Base-by-base conservation (phyloP, 2,113 vertebrate species). In the Leucopsar rothschildi region DNA sequence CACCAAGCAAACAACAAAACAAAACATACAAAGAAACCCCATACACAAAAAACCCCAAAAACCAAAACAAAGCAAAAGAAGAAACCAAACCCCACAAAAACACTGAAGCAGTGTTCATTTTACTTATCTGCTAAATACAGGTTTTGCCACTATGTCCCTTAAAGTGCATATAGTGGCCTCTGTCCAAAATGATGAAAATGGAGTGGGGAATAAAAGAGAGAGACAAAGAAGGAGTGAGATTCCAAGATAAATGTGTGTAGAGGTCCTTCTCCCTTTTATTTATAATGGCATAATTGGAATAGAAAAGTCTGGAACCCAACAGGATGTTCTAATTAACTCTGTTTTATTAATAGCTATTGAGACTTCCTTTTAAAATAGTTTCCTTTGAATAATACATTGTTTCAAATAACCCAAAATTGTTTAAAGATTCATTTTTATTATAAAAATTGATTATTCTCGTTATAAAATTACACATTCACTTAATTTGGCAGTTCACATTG, bases 381-480 rank as follows among this genome's bases (percentile, higher is more conserved):
- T 88, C 65, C 40, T 94, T 85, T 96, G 84, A 96, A 96, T 96
- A 90, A 96, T 94, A 53, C 76, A 96, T 94, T 79, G 29, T 87
- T 90, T 93, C 88, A 96, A 94, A 92, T 95, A 92, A 94, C 23
- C 55, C 68, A 66, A 59, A 92, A 93, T 84, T 92, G 82, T 82
- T 86, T 88, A 93, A 93, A 37, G 14, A 82, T 75, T 84, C 61
- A 37, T 70, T 93, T 95, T 90, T 88, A 86, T 94, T 94, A 88
- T 57, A 88, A 95, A 92, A 96, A 86, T 77, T 31, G n/a, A 93
- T 95, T 96, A 86, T 93, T 92, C 94, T 95, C 82, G 92, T 92
- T 95, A 80, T 82, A 84, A 96, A 96, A 93, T 96, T 92, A 95
- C 86, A 16, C 57, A 86, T 92, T 93, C 56, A 59, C 56, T 53